Evolutionary conservation across 2,113 vertebrate genomes (phyloP), one percentile per base, ranked within the genome.

Genomic region (Rafetus swinhoei): DNA sequence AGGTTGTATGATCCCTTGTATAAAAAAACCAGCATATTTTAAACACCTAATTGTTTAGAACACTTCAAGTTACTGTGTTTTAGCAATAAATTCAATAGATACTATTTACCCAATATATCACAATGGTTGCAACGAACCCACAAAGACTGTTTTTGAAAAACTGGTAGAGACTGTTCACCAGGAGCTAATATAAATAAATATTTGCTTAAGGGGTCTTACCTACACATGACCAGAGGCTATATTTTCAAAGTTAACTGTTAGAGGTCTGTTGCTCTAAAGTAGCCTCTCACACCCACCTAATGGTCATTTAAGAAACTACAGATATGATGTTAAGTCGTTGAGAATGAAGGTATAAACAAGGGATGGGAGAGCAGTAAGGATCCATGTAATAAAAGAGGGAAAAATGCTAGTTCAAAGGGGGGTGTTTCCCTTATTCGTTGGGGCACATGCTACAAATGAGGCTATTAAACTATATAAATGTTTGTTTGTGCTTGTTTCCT

Each of bases 401-500:
- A 12, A 11, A 1, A 15, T 94, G 87, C 85, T 79, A 84, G 6
- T 84, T 74, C 87, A 13, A 39, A 12, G 81, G 55, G 74, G 65
- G 84, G 0, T 7, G 19, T 85, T 65, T 90, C 89, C 45, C 55
- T 88, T 50, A 62, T 94, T 87, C 87, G 14, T n/a, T 85, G 29
- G 81, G 79, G 79, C 1, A 3, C 10, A 24, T 9, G 2, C 87
- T 69, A 11, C 85, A 87, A 83, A 12, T 84, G 81, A 82, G 52
- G 69, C 86, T 81, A 27, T 91, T 93, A 93, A 95, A 81, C 77
- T 88, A 85, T 45, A 95, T 55, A 93, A 94, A 85, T 74, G 19
- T 4, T 90, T 45, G 35, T 54, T 27, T 96, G 35, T 96, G 5
- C n/a, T 90, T 87, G 27, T 94, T 27, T 96, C 77, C 94, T 96